Evolutionary conservation across 2,888 invertebrate species (phyloP), one percentile per base, ranked within the genome.

Genomic region (Phasia obesa): DNA sequence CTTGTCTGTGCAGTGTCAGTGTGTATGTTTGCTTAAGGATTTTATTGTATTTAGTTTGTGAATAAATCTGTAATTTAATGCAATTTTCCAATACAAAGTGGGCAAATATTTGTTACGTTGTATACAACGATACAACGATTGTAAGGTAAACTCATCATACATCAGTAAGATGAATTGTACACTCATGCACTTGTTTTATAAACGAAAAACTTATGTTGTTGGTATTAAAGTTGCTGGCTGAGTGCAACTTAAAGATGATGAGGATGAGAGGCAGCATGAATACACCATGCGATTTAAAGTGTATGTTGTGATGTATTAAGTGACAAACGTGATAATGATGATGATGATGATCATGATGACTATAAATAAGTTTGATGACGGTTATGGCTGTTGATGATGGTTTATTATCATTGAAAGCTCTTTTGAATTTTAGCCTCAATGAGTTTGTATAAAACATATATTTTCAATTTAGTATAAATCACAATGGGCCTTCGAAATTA

Each of bases 41-140:
- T 80, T 64, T 85, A 85, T 85, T 85, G 86, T 85, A 86, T 71
- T 53, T 75, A 15, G n/a, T n/a, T n/a, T 74, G 79, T 47, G 73
- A 21, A 60, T 64, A 69, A 84, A 79, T 75, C 81, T 83, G 80
- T 82, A 84, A 84, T 85, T 85, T 84, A 75, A 83, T 83, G 84
- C 82, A 84, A 84, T 82, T 82, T 82, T 80, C 77, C 82, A 75
- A 75, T 76, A 78, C 80, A 83, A n/a, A 84, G 82, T 83, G 71
- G 82, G 85, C 84, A 84, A 84, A 85, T 85, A 84, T 82, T 84
- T 70, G 74, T 71, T 81, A 79, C 47, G 27, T 5, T 27, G 6
- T 27, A 27, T 6, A 27, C 13, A n/a, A 11, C 35, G 2, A n/a
- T n/a, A 42, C n/a, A 42, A n/a, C 42, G 15, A 5, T 1, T n/a